A percentile compares a stretch with the other conserved stretches of the same genome.
Conservation (phyloP, 2,113 vertebrate genomes). For the Scomber colias region DNA sequence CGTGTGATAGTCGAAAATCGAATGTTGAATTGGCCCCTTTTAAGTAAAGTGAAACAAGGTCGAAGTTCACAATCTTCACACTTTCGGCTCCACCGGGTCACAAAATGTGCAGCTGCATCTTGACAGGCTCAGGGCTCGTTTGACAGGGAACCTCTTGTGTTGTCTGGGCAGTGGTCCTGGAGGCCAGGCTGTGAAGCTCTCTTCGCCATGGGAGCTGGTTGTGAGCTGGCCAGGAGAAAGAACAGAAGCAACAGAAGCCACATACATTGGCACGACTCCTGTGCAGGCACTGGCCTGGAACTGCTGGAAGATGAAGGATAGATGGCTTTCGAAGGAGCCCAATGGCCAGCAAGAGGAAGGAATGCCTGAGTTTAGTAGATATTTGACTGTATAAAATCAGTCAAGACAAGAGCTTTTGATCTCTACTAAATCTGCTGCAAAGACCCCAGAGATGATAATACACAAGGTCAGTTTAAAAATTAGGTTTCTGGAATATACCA, state of each 20-base stretch:
- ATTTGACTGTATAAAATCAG: constrained; percentile 23
- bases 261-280: constrained; percentile 47
- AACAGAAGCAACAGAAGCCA: constrained; percentile 52
- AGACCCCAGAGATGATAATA: constrained; percentile 15
- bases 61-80: constrained; percentile 11
- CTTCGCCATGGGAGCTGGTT: constrained; percentile 23
- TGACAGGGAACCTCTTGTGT: constrained; percentile 31
- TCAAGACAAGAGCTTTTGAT: neutral
- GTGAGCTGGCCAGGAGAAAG: constrained; percentile 35
- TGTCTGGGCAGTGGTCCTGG: constrained; percentile 45
- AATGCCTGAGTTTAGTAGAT: constrained; percentile 28
- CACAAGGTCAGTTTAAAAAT: constrained; percentile 31
- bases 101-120: constrained; percentile 14
- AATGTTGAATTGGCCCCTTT: neutral
- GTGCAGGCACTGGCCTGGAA: constrained; percentile 45
- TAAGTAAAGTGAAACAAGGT: constrained; percentile 2
- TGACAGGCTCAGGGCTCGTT: constrained; percentile 26
- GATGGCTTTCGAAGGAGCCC: constrained; percentile 33
- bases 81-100: constrained; percentile 4
- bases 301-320: constrained; percentile 57
- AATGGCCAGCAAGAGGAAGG: constrained; percentile 13
- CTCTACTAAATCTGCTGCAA: constrained; percentile 1
- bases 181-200: constrained; percentile 42
- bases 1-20: neutral
- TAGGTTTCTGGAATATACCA: neutral